Conservation (phyloP, 1,140 invertebrate species). For the Drosophila lini region DNA sequence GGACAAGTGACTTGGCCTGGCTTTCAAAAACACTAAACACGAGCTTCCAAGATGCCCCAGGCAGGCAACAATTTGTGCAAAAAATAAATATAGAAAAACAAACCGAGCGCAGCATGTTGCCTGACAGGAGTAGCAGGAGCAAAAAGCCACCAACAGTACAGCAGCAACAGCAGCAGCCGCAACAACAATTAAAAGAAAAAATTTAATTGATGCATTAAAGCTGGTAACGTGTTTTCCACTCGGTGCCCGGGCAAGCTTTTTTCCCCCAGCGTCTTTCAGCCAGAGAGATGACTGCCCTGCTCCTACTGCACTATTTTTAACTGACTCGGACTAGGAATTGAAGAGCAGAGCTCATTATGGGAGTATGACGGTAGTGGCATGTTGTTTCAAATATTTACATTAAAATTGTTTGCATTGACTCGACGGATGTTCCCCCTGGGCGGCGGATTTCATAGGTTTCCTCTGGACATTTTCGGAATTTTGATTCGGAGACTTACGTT, state of each 20-base stretch:
- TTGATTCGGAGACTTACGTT: not conserved
- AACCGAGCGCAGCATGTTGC: constrained; percentile 66
- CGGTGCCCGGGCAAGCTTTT: constrained; percentile 49
- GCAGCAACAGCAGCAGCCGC: constrained; percentile 12
- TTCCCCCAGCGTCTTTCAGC: not conserved
- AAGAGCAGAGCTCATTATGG: constrained; percentile 62
- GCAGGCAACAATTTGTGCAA: constrained; percentile 48
- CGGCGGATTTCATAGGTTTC: constrained; percentile 30
- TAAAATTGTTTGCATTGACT: constrained; percentile 67
- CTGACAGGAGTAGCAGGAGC: constrained; percentile 77
- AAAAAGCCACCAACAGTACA: constrained; percentile 61
- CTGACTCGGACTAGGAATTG: constrained; percentile 39
- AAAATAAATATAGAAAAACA: constrained; percentile 54
- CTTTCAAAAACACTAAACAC: constrained; percentile 70
- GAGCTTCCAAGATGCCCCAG: constrained; percentile 58
- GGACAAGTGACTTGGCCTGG: constrained; percentile 63
- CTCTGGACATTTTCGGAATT: constrained; percentile 29
- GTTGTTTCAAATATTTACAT: constrained; percentile 78
- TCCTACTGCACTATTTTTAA: constrained; percentile 74
- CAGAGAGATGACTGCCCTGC: constrained; percentile 22
- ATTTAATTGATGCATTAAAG: constrained; percentile 83
- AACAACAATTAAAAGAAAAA: constrained; percentile 78
- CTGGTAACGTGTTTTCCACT: constrained; percentile 77
- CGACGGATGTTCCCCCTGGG: constrained; percentile 24
- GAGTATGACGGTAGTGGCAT: constrained; percentile 31